phyloP scores from a whole-genome alignment of 2,888 invertebrate species.

The Caenorhabditis sp. region DNA sequence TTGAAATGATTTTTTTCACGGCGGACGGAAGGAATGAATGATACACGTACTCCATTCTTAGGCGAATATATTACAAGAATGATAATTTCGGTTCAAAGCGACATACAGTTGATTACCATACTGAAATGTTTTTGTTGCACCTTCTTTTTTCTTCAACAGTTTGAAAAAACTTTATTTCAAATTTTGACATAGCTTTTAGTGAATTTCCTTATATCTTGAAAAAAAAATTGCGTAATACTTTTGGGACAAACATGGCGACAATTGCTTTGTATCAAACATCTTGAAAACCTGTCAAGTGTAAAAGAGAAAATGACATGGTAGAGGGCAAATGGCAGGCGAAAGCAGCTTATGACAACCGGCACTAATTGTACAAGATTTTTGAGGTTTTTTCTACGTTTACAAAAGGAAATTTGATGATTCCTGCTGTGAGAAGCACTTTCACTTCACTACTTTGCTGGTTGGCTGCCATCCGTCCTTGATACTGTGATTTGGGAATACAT shows the following conservation, averaged over 20 bases:
- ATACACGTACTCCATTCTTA: too few relatives aligned
- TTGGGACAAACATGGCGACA: conserved; percentile 9
- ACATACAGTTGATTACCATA: too few relatives aligned
- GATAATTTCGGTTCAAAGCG: too few relatives aligned
- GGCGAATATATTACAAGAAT: too few relatives aligned
- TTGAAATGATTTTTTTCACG: too few relatives aligned
- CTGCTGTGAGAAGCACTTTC: conserved; percentile 49
- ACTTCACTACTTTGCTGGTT: conserved; percentile 39
- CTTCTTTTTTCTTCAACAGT: too few relatives aligned
- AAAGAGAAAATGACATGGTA: conserved; percentile 35
- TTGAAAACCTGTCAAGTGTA: conserved; percentile 53
- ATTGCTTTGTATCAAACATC: conserved; percentile 18
- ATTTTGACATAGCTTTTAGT: too few relatives aligned
- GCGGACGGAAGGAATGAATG: too few relatives aligned
- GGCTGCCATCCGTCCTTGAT: conserved; percentile 57
- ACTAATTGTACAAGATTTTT: conserved; percentile 61
- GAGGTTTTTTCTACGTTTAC: conserved; percentile 33
- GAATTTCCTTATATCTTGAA: too few relatives aligned
- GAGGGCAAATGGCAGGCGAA: conserved; percentile 59
- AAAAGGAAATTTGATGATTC: conserved; percentile 27
- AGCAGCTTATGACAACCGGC: conserved; percentile 34
- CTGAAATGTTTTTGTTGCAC: too few relatives aligned
- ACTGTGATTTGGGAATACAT: conserved; percentile 52
- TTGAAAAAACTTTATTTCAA: too few relatives aligned
- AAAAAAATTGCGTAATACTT: not conserved